Conservation (phyloP, 35 echinoderm and acorn worm species). For the Diadema setosum region DNA sequence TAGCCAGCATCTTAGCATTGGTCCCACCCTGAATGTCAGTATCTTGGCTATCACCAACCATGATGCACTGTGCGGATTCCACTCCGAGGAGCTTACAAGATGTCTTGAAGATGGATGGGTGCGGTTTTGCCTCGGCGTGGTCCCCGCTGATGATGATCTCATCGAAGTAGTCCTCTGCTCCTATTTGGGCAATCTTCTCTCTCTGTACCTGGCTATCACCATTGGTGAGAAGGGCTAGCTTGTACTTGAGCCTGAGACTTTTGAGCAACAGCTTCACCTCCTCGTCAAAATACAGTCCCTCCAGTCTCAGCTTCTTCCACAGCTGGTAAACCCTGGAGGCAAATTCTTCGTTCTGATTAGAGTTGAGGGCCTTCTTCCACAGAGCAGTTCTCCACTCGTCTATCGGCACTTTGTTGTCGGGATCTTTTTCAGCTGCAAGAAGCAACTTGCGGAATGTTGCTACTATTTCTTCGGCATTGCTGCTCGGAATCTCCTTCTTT, state of each 20-base stretch:
- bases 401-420: constrained; percentile 61
- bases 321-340: constrained; percentile 45
- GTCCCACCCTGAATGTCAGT: constrained; percentile 91
- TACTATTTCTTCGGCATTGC: constrained; percentile 53
- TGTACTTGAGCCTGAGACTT: constrained; percentile 53
- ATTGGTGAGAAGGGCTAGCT: constrained; percentile 83
- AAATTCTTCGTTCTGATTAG: background rate
- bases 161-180: constrained; percentile 84
- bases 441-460: constrained; percentile 32
- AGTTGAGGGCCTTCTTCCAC: constrained; percentile 72
- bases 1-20: constrained; percentile 64
- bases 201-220: constrained; percentile 74
- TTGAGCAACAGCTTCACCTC: constrained; percentile 54
- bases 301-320: constrained; percentile 75
- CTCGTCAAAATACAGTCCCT: constrained; percentile 57
- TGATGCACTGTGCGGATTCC: constrained; percentile 44
- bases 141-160: constrained; percentile 90
- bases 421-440: constrained; percentile 43
- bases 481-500: constrained; percentile 25
- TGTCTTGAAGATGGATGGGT: constrained; percentile 75
- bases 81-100: constrained; percentile 64
- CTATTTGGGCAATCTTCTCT: constrained; percentile 65
- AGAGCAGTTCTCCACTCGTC: constrained; percentile 91
- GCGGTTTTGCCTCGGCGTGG: constrained; percentile 73
- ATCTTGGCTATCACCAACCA: constrained; percentile 81